Evolutionary conservation across 2,888 invertebrate genomes (phyloP).

Genomic region (Lysandra coridon): DNA sequence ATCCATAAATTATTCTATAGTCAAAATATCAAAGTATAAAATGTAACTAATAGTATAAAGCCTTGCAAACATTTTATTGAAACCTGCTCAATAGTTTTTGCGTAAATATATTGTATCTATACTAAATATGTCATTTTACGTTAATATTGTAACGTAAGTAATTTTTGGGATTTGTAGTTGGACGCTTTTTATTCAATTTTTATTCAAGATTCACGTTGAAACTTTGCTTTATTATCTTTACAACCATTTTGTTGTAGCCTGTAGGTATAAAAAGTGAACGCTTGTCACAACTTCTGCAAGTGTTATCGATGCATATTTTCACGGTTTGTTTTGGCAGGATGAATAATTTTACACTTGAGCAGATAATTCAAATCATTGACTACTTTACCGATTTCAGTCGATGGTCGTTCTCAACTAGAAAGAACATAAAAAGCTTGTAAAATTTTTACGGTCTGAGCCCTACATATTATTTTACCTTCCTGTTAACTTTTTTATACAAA

Average conservation of each 20-base stretch:
- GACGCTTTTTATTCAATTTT: too few relatives aligned
- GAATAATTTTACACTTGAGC: neutral
- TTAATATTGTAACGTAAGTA: too few relatives aligned
- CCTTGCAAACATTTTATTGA: too few relatives aligned
- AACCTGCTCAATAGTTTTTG: too few relatives aligned
- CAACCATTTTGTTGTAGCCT: neutral
- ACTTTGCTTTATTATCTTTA: neutral
- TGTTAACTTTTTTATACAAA: neutral
- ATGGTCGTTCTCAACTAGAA: constrained; percentile 7
- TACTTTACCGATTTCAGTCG: constrained; percentile 2
- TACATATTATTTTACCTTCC: constrained; percentile 14
- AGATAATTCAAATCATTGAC: neutral
- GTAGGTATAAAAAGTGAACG: too few relatives aligned
- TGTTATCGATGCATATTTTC: constrained; percentile 10
- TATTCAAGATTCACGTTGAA: neutral
- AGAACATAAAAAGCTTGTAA: constrained; percentile 7
- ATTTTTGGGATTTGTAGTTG: too few relatives aligned
- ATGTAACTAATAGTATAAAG: too few relatives aligned
- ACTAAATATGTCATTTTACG: too few relatives aligned
- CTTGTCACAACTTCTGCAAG: neutral
- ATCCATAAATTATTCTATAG: too few relatives aligned
- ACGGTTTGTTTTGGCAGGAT: neutral
- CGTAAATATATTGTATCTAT: too few relatives aligned
- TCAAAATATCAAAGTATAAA: too few relatives aligned
- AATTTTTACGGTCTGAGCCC: neutral